Base-by-base conservation (phyloP, 2,888 invertebrate genomes). In the Parnassius mnemosyne region DNA sequence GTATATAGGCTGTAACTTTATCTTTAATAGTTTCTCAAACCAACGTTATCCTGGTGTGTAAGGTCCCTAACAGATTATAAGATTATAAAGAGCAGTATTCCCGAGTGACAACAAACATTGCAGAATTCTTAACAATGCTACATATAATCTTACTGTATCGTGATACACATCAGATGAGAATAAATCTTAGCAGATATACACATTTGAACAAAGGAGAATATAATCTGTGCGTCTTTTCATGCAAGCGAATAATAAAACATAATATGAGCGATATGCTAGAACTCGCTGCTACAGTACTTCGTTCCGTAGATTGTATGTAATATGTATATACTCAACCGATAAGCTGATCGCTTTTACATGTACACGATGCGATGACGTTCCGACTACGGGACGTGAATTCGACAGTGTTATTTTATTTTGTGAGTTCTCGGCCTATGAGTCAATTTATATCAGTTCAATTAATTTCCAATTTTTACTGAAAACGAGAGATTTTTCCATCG, bases 251-350 rank as follows among this genome's bases (percentile, higher is more conserved):
- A 44, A 50, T 66, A 64, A 62, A 68, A 69, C 64, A 58, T 65
- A 56, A n/a, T n/a, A n/a, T 49, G 53, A 53, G 47, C 51, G 47
- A 43, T 46, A 12, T 34, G 49, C 47, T 25, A 25, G 41, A 56
- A 42, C 53, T 54, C 25, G 43, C 20, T 49, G 12, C 42, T 25
- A 16, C 43, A 20, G 53, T 53, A 13, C 50, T 57, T 50, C 62
- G 43, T 62, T 57, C 53, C 44, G 49, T 62, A 53, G 42, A 56
- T 56, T 57, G 61, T 55, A 59, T 54, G 20, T 20, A 20, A 20
- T 20, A 20, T 7, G 61, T 52, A 54, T 58, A 57, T 60, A 68
- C 61, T 66, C 61, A 52, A 57, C 58, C 60, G 65, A 69, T 68
- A 66, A 68, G 58, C 64, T 52, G 47, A 43, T 42, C 46, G n/a